Base-by-base conservation (phyloP, 2,113 vertebrate genomes). In the Antechinus stuartii region DNA sequence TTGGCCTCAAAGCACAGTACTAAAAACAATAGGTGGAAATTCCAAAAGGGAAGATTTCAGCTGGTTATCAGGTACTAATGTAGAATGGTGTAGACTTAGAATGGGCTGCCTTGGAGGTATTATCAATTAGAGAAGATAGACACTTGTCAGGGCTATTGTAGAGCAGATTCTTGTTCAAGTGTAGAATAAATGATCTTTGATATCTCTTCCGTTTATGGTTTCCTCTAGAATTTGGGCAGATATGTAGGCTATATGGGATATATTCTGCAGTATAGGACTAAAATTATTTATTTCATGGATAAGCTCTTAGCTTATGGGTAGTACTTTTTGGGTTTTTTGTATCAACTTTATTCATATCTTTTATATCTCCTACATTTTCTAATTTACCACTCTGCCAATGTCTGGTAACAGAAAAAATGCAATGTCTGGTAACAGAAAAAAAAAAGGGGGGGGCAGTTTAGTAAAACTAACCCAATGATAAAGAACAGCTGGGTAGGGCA, bases 261-360 rank as follows among this genome's bases (percentile, higher is more conserved):
- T 12, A 22, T 84, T 22, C 68, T 84, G n/a, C 42, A 42, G 2
- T 19, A 42, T n/a, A 42, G n/a, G 68, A 7, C 2, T 84, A 84
- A 55, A 53, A 50, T 55, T 92, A 30, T 24, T 50, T 76, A n/a
- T 95, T 95, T 94, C 49, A 68, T 49, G n/a, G 89, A 56, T 30
- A 56, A 90, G 12, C 1, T 4, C 14, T 68, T 93, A 61, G 6
- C 8, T 89, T 92, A 7, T n/a, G 68, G 90, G n/a, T 56, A 56
- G 49, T 10, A 57, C 27, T 68, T 95, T 52, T 52, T n/a, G 89
- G 50, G 27, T 22, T 92, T 14, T 76, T 76, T 61, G n/a, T 22
- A 84, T 84, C 35, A 42, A 42, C n/a, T 42, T 42, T 84, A 84
- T 84, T 84, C 4, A n/a, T 42, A 68, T 35, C 61, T 68, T 35